Percentiles rank a stretch among this genome's conserved stretches.
These are phyloP conservation scores for Sebastiscus albofasciatus DNA, from an alignment of 2,797 vertebrate species.

Conservation along the genomic window DNA sequence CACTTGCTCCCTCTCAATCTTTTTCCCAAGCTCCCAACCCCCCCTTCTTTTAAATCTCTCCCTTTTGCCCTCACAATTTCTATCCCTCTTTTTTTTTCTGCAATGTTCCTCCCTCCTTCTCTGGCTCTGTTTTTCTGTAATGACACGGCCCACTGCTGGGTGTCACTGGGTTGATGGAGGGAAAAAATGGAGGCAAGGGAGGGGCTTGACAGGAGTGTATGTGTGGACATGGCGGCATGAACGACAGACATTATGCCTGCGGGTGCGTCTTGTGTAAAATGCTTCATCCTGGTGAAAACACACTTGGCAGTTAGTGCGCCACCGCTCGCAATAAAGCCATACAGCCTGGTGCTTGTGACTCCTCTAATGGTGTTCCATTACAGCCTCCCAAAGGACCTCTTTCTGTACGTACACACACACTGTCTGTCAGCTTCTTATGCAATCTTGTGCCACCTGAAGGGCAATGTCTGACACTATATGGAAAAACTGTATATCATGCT, in stretches of 20 bases:
- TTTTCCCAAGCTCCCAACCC: conserved; percentile 56
- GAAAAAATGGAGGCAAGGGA: conserved; percentile 77
- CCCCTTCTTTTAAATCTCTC: conserved; percentile 60
- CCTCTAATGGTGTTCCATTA: conserved; percentile 72
- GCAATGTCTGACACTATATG: conserved; percentile 24
- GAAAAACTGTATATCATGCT: conserved; percentile 9
- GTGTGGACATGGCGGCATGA: conserved; percentile 40
- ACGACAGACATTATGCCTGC: conserved; percentile 62
- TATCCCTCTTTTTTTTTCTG: conserved; percentile 49
- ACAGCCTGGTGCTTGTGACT: conserved; percentile 65
- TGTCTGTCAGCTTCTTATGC: conserved; percentile 31
- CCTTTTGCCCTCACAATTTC: conserved; percentile 51
- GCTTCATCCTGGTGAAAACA: conserved; percentile 69
- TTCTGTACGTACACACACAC: conserved; percentile 25
- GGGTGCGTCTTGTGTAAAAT: conserved; percentile 72
- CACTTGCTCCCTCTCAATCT: conserved; percentile 67
- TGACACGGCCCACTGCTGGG: conserved; percentile 84
- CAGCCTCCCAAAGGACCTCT: conserved; percentile 55
- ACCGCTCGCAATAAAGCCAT: conserved; percentile 54
- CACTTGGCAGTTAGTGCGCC: conserved; percentile 66
- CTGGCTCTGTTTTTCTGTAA: conserved; percentile 78
- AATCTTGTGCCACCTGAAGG: conserved; percentile 51
- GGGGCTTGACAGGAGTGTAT: conserved; percentile 63
- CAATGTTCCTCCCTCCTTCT: conserved; percentile 32
- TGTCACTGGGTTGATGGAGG: conserved; percentile 85